These are phyloP conservation scores for Camponotus pennsylvanicus DNA, from an alignment of 1,140 invertebrate species.

Conservation along the genomic window DNA sequence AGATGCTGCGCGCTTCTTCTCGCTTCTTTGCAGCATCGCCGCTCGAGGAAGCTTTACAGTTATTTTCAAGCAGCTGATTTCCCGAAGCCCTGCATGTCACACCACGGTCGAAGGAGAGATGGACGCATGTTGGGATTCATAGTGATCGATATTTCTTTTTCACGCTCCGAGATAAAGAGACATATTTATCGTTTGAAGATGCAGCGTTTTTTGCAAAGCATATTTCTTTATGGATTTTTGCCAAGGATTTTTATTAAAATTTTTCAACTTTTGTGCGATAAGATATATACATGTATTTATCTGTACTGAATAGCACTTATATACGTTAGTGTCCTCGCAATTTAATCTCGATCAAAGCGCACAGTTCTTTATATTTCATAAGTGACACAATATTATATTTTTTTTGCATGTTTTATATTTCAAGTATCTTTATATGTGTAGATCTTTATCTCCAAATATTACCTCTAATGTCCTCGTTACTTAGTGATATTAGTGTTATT, in stretches of 20 bases:
- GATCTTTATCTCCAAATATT: background rate
- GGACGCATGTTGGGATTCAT: slow-evolving; percentile 17
- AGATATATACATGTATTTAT: background rate
- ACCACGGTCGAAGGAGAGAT: background rate
- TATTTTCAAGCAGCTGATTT: slow-evolving; percentile 27
- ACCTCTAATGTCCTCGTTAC: background rate
- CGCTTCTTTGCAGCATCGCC: background rate
- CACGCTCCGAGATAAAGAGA: background rate
- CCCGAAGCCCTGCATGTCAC: slow-evolving; percentile 16
- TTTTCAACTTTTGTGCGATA: background rate
- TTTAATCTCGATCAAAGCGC: background rate
- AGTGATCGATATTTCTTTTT: background rate
- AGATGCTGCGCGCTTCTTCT: slow-evolving; percentile 32
- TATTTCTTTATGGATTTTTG: background rate
- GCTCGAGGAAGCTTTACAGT: background rate
- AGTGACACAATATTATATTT: background rate
- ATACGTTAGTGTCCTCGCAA: background rate
- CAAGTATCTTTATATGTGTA: background rate
- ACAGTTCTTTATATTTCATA: background rate
- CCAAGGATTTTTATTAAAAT: background rate
- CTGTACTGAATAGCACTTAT: background rate
- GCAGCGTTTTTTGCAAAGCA: background rate
- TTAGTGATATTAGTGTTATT: background rate
- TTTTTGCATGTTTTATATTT: background rate
- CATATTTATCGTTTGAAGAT: background rate